Percentiles rank a stretch among this genome's conserved stretches.
These are phyloP conservation scores for human (Homo sapiens) DNA, from an alignment of 2,113 vertebrate genomes.

Conservation along the genomic window DNA sequence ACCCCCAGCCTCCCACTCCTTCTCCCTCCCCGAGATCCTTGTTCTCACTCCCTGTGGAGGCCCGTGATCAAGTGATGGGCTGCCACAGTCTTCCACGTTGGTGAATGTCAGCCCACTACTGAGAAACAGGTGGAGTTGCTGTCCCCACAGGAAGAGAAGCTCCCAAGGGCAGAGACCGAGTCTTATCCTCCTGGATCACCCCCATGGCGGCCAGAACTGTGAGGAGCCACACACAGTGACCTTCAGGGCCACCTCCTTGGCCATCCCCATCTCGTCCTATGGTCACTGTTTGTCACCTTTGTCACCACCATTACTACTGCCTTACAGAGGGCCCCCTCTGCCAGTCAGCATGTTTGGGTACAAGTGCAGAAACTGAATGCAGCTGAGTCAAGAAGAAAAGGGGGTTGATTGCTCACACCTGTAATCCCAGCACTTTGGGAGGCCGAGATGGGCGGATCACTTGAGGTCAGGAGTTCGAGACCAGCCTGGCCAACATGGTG, in stretches of 20 bases:
- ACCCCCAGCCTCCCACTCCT: neutral
- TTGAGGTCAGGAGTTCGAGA: too few relatives aligned
- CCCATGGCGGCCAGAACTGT: too few relatives aligned
- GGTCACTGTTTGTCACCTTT: neutral
- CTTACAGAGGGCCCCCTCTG: neutral
- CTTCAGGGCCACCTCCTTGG: neutral
- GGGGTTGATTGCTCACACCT: neutral
- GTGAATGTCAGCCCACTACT: neutral
- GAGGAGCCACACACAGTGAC: neutral
- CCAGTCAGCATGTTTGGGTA: neutral
- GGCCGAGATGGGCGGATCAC: too few relatives aligned
- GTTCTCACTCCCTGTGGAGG: too few relatives aligned
- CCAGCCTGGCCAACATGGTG: too few relatives aligned
- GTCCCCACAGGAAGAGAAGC: neutral
- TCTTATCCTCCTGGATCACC: accelerated
- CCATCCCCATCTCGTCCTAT: neutral
- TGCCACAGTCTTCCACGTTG: too few relatives aligned
- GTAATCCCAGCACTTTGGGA: too few relatives aligned
- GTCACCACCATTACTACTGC: neutral
- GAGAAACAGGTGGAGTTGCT: neutral
- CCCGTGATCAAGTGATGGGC: neutral
- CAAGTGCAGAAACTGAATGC: accelerated
- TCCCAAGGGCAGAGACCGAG: neutral
- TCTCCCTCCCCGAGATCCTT: neutral
- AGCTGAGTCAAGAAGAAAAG: accelerated